A percentile compares a stretch with the other conserved stretches of the same genome.
phyloP scores from a whole-genome alignment of 2,888 invertebrate genomes.

The Leptinotarsa peninsularis region DNA sequence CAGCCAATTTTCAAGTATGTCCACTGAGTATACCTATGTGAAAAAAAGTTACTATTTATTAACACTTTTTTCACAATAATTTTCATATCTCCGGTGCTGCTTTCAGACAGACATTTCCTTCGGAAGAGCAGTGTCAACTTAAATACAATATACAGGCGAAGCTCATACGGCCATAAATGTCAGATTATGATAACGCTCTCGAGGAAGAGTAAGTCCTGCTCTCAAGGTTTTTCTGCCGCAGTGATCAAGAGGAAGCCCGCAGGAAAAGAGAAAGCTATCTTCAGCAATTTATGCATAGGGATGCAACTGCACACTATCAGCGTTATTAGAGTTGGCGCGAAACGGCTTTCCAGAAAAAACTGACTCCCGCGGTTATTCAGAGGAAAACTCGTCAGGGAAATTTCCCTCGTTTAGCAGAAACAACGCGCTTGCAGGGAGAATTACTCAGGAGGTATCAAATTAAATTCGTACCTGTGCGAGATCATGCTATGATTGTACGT shows the following conservation, averaged over 20 bases:
- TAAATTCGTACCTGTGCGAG: conserved; percentile 39
- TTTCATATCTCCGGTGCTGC: conserved; percentile 20
- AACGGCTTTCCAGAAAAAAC: conserved; percentile 29
- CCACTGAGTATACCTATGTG: no score
- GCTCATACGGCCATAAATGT: conserved; percentile 51
- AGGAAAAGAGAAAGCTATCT: conserved; percentile 47
- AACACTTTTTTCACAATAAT: not conserved
- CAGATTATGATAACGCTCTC: conserved; percentile 53
- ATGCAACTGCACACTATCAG: conserved; percentile 48
- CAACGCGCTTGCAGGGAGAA: conserved; percentile 35
- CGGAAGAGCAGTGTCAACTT: conserved; percentile 36
- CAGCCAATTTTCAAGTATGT: no score
- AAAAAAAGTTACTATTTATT: no score
- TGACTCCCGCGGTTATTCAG: conserved; percentile 34
- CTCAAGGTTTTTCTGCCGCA: conserved; percentile 47
- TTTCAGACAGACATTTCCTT: conserved; percentile 23
- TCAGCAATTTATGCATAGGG: conserved; percentile 52
- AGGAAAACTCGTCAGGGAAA: conserved; percentile 37
- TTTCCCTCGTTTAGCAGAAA: conserved; percentile 37
- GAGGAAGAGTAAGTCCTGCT: conserved; percentile 45
- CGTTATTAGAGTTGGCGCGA: conserved; percentile 29
- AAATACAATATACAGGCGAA: conserved; percentile 43
- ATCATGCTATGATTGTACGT: conserved; percentile 15
- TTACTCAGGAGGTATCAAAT: conserved; percentile 36
- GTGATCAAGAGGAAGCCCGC: conserved; percentile 49